These are phyloP conservation scores for Cremastinae sp. DNA, from an alignment of 2,888 invertebrate species.

Conservation along the genomic window DNA sequence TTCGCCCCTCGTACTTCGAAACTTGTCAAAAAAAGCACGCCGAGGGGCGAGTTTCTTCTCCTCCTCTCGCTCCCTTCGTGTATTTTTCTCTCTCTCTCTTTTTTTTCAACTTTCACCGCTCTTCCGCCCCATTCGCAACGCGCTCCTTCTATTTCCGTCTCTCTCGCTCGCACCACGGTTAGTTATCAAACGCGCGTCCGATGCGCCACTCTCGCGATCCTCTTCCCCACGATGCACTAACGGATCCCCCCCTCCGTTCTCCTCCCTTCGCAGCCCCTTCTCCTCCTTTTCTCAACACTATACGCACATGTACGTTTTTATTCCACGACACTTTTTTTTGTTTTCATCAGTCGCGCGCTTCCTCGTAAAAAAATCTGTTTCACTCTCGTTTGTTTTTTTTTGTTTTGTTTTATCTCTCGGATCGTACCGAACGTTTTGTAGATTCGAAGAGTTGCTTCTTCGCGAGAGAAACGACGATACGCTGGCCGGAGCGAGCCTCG, in stretches of 20 bases:
- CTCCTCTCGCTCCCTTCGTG: constrained; percentile 43
- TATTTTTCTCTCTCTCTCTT: constrained; percentile 10
- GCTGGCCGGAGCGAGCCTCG: too few species aligned
- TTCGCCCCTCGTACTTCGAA: constrained; percentile 58
- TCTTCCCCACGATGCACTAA: constrained; percentile 53
- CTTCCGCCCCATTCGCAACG: constrained; percentile 57
- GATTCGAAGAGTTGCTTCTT: constrained; percentile 20
- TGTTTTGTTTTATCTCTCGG: too few species aligned
- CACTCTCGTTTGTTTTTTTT: too few species aligned
- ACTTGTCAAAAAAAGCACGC: constrained; percentile 58
- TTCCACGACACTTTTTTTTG: too few species aligned
- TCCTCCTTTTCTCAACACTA: constrained; percentile 24
- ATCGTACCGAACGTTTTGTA: too few species aligned
- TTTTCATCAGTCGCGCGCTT: too few species aligned
- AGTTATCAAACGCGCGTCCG: constrained; percentile 36
- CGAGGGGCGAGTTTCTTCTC: constrained; percentile 57
- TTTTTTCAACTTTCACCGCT: constrained; percentile 59
- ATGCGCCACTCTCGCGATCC: constrained; percentile 44
- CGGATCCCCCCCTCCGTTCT: too few species aligned
- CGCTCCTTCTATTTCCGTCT: constrained; percentile 49
- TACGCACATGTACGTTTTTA: too few species aligned
- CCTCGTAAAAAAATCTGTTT: too few species aligned
- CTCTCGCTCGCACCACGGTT: constrained; percentile 18
- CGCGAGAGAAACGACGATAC: too few species aligned
- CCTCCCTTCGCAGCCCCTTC: constrained; percentile 31